phyloP scores from a whole-genome alignment of 1,140 invertebrate genomes.

The Drosophila kohkoa region DNA sequence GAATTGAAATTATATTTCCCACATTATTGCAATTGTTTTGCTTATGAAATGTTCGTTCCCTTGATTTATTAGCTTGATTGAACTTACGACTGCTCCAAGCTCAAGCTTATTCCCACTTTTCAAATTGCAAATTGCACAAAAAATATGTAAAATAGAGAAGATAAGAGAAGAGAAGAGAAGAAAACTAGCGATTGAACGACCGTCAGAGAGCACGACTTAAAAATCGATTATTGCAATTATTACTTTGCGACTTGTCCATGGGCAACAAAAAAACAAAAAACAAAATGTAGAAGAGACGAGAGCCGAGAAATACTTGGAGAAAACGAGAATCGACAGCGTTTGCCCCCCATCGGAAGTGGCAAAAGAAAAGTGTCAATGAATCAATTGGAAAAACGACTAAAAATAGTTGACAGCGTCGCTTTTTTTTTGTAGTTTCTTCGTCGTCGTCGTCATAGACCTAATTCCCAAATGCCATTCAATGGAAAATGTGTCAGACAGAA shows the following conservation, averaged over 20 bases:
- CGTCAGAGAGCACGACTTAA: slow-evolving; percentile 30
- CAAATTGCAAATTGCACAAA: slow-evolving; percentile 12
- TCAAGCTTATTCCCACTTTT: slow-evolving; percentile 4
- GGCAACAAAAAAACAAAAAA: too few relatives aligned
- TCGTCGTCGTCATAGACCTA: slow-evolving; percentile 66
- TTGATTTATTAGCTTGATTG: slow-evolving; percentile 3
- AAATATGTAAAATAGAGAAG: background rate
- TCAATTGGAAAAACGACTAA: slow-evolving; percentile 57
- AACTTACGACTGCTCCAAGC: background rate
- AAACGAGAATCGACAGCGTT: background rate
- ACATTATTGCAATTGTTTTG: too few relatives aligned
- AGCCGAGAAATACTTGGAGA: slow-evolving; percentile 1
- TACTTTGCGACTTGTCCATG: slow-evolving; percentile 41
- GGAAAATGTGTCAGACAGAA: slow-evolving; percentile 65
- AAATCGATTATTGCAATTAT: slow-evolving; percentile 67
- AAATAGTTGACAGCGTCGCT: slow-evolving; percentile 23
- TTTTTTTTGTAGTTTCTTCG: background rate
- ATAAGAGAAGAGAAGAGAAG: too few relatives aligned
- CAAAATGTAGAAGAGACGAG: background rate
- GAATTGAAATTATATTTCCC: too few relatives aligned
- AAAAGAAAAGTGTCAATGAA: slow-evolving; percentile 58
- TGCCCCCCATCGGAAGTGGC: slow-evolving; percentile 26
- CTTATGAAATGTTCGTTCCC: too few relatives aligned
- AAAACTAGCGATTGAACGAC: slow-evolving; percentile 6
- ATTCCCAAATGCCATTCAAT: slow-evolving; percentile 53